phyloP scores from a whole-genome alignment of 2,797 vertebrate genomes.

The Silurus lanzhouensis region DNA sequence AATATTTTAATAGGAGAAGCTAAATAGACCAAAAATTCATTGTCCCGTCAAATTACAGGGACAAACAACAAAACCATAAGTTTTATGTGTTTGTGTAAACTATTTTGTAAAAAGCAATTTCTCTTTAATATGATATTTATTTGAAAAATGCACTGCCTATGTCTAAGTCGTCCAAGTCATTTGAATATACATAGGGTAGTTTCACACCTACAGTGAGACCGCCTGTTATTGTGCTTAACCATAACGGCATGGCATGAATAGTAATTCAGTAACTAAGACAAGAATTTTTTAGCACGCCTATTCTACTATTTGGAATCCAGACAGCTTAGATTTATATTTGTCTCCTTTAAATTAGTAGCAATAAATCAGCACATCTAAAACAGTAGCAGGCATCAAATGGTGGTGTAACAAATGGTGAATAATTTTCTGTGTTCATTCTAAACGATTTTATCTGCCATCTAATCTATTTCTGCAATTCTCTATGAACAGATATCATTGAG shows the following conservation, averaged over 20 bases:
- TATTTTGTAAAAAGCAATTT: background rate
- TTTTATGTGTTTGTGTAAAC: background rate
- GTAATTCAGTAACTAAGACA: background rate
- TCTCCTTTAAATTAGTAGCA: constrained; percentile 3
- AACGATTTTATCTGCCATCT: background rate
- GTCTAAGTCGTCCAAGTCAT: background rate
- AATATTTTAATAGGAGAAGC: background rate
- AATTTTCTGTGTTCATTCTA: constrained; percentile 1
- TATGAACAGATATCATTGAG: background rate
- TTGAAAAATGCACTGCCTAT: background rate
- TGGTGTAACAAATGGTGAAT: background rate
- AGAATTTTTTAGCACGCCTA: background rate
- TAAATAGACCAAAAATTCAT: background rate
- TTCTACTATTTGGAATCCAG: background rate
- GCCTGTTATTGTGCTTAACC: background rate
- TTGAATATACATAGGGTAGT: background rate
- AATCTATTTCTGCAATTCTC: background rate
- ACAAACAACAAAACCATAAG: background rate
- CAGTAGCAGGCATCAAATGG: background rate
- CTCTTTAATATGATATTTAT: background rate
- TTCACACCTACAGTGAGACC: background rate
- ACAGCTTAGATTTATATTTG: background rate
- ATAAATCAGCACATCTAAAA: constrained; percentile 5
- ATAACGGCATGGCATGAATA: background rate
- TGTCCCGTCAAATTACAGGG: background rate